These are phyloP conservation scores for Samia ricini DNA, from an alignment of 1,140 invertebrate genomes.

Conservation along the genomic window DNA sequence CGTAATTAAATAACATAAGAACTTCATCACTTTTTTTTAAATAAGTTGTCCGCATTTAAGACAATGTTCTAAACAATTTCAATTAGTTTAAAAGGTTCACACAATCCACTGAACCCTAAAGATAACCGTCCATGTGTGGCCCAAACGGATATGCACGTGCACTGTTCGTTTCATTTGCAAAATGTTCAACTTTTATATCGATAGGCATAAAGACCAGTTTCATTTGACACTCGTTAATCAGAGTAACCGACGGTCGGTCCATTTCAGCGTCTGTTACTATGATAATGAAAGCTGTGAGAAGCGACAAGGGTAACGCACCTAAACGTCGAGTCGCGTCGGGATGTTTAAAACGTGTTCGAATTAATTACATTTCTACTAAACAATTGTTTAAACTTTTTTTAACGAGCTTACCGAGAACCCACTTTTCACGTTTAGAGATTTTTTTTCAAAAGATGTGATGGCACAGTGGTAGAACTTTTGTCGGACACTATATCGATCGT, in stretches of 20 bases:
- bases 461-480: too few species aligned
- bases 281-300: not conserved
- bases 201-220: not conserved
- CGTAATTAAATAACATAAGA: too few species aligned
- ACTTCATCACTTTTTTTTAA: too few species aligned
- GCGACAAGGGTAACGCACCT: not conserved
- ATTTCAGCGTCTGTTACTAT: not conserved
- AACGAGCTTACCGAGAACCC: not conserved
- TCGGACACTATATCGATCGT: too few species aligned
- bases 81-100: not conserved
- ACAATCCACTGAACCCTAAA: not conserved
- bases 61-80: not conserved
- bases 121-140: slow-evolving; percentile 25
- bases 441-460: not conserved
- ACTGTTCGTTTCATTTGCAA: not conserved
- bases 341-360: not conserved
- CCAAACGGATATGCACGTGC: slow-evolving; percentile 19
- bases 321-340: not conserved
- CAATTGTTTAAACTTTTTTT: not conserved
- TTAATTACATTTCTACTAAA: not conserved
- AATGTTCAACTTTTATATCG: not conserved
- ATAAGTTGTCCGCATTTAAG: too few species aligned
- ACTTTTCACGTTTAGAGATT: not conserved
- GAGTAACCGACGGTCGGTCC: not conserved
- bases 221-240: not conserved